phyloP scores from a whole-genome alignment of 2,797 vertebrate species.

The Gouania willdenowi region DNA sequence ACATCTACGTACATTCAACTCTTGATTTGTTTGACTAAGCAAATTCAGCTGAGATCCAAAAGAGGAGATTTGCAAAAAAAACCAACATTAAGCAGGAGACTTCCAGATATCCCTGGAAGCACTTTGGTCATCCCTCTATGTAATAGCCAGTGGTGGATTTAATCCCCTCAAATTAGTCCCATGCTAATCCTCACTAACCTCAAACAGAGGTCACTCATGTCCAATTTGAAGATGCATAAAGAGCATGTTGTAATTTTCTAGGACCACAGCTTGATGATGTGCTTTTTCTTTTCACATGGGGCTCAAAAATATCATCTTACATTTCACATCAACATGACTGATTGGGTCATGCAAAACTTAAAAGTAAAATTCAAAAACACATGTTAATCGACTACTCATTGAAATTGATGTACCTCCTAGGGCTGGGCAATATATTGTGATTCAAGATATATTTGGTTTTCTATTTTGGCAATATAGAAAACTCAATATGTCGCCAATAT shows the following conservation, averaged over 20 bases:
- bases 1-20: slow-evolving; percentile 49
- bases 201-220: slow-evolving; percentile 67
- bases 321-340: not conserved
- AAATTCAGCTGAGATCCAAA: slow-evolving; percentile 38
- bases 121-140: slow-evolving; percentile 66
- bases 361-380: too few species aligned
- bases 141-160: slow-evolving; percentile 69
- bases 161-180: slow-evolving; percentile 75
- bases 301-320: slow-evolving; percentile 9
- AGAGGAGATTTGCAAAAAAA: slow-evolving; percentile 60
- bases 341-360: not conserved
- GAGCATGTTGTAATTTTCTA: slow-evolving; percentile 46
- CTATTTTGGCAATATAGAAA: too few species aligned
- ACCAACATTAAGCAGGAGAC: slow-evolving; percentile 58
- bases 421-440: too few species aligned
- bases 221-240: slow-evolving; percentile 63
- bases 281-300: slow-evolving; percentile 15
- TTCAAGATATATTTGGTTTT: too few species aligned
- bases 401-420: too few species aligned
- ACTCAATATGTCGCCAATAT: too few species aligned
- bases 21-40: slow-evolving; percentile 54
- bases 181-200: slow-evolving; percentile 71
- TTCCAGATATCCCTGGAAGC: slow-evolving; percentile 71
- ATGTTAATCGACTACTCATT: too few species aligned
- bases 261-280: slow-evolving; percentile 27